phyloP scores from a whole-genome alignment of 2,888 invertebrate species.

The Xestobium rufovillosum region DNA sequence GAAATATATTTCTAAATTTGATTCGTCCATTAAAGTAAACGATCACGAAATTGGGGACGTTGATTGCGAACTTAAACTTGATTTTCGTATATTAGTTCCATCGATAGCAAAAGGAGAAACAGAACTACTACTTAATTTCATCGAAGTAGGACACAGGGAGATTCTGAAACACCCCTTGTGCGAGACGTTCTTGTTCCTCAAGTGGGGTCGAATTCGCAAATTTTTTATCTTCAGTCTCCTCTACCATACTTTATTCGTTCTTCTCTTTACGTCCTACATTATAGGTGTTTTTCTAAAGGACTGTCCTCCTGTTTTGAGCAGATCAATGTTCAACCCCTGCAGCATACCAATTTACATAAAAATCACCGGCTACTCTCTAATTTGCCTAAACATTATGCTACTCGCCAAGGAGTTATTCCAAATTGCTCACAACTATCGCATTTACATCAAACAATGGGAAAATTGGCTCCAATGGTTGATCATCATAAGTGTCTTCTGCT shows the following conservation, averaged over 20 bases:
- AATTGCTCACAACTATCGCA: constrained; percentile 62
- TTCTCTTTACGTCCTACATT: constrained; percentile 66
- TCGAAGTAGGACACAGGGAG: constrained; percentile 73
- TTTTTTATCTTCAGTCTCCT: constrained; percentile 73
- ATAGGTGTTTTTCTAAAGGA: constrained; percentile 54
- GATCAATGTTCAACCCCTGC: constrained; percentile 20
- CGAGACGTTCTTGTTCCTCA: constrained; percentile 75
- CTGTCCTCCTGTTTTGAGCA: constrained; percentile 31
- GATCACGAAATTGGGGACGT: constrained; percentile 82
- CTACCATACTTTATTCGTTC: constrained; percentile 69
- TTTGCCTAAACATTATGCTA: constrained; percentile 57
- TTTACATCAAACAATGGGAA: constrained; percentile 75
- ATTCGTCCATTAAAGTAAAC: constrained; percentile 67
- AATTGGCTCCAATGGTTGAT: constrained; percentile 79
- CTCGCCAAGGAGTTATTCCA: constrained; percentile 71
- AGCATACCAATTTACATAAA: constrained; percentile 27
- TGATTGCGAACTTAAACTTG: constrained; percentile 72
- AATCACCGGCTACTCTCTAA: constrained; percentile 50
- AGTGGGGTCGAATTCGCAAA: constrained; percentile 75
- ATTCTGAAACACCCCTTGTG: constrained; percentile 77
- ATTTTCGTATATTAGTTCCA: constrained; percentile 57
- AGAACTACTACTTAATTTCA: constrained; percentile 61
- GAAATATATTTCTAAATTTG: constrained; percentile 54
- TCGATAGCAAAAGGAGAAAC: constrained; percentile 60
- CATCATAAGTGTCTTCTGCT: constrained; percentile 61